Evolutionary conservation across 2,113 vertebrate genomes (phyloP).

Genomic region (Nyctibius bracteatus): DNA sequence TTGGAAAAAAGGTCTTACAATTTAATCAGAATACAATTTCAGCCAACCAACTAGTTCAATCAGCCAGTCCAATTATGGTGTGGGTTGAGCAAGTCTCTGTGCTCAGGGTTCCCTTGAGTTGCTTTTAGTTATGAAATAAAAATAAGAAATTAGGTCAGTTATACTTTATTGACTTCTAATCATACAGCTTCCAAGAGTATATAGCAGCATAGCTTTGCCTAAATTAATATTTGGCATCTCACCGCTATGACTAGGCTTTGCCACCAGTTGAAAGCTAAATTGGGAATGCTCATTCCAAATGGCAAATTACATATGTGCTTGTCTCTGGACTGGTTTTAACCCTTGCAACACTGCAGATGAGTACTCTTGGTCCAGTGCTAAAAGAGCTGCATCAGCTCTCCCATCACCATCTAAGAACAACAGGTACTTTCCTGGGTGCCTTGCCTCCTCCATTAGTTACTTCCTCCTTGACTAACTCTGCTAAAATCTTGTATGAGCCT

Average conservation of each 20-base stretch:
- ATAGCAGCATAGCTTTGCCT: not conserved
- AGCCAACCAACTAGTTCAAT: conserved; percentile 23
- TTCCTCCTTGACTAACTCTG: not conserved
- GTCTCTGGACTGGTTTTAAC: not conserved
- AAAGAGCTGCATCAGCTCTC: not conserved
- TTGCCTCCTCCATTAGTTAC: not conserved
- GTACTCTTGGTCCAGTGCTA: rapidly evolving
- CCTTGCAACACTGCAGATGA: not conserved
- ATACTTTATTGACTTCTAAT: not conserved
- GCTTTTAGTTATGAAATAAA: conserved; percentile 44
- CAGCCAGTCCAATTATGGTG: conserved; percentile 14
- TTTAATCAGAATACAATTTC: conserved; percentile 34
- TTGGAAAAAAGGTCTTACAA: conserved; percentile 21
- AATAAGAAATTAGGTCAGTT: conserved; percentile 41
- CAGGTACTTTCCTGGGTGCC: not conserved
- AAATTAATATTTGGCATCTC: conserved; percentile 10
- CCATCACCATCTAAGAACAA: not conserved
- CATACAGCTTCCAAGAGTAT: not conserved
- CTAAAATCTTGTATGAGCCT: not conserved
- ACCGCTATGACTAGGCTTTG: not conserved
- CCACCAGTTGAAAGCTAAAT: not conserved
- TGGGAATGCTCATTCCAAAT: not conserved
- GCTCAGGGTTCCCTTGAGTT: conserved; percentile 20
- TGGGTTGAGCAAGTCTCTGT: conserved; percentile 23
- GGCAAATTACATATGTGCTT: not conserved